Base-by-base conservation (phyloP, 2,113 vertebrate species). In the Mobula birostris region DNA sequence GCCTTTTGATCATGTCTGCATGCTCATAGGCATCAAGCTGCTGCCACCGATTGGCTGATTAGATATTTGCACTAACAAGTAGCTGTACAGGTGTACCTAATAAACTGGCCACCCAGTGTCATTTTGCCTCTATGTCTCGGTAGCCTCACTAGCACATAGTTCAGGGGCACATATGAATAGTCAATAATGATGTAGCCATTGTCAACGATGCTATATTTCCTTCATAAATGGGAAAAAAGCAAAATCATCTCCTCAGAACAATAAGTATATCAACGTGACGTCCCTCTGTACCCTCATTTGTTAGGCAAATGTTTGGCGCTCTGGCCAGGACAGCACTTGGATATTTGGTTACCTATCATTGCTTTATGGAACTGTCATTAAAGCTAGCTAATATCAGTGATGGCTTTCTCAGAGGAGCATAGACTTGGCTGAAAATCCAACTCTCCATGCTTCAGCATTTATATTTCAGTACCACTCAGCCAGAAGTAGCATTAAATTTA, bases 321-420 rank as follows among this genome's bases (percentile, higher is more conserved):
- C 94, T 95, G 96, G 94, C 94, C 96, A 96, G 63, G 96, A 96
- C 96, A 95, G 96, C 97, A 96, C 77, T 95, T 95, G 97, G 96
- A 96, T 97, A 96, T 96, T 95, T 96, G 95, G 96, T 95, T 95
- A 96, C 95, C 95, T 95, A 96, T 96, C 96, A 97, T 97, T 97
- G 97, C 97, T 95, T 95, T 97, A 95, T 96, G 96, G 94, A 96
- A 95, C 95, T 96, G 96, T 61, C 95, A 94, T 96, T 97, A 97
- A 97, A 97, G 95, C 96, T 96, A 96, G 95, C 96, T 97, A 97
- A 97, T 96, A 97, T 96, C 96, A 96, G 97, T 97, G 97, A 97
- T 97, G 96, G 95, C 94, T 97, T 96, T 96, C 96, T 97, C 96
- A 97, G 97, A 96, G 95, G 96, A 96, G 96, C 95, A 95, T 96